Evolutionary conservation across 2,797 vertebrate species (phyloP).

Genomic region (Sylvia borin): DNA sequence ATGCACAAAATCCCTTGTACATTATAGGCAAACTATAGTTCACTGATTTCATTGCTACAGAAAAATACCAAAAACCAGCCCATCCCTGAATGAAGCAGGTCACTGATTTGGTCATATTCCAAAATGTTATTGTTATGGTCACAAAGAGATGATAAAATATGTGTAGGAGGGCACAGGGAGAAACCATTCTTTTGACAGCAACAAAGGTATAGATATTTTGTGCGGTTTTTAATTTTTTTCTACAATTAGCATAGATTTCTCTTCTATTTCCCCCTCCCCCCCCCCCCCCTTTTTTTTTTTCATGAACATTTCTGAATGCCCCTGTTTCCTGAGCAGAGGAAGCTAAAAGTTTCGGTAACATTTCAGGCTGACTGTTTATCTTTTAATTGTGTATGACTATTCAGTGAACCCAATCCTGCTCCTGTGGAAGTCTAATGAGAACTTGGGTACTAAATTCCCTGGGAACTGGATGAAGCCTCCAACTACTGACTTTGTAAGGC

Average conservation of each 20-base stretch:
- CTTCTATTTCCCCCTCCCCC: accelerated
- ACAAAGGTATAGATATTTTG: not conserved
- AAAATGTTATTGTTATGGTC: not conserved
- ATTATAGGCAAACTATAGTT: not conserved
- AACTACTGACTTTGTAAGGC: conserved; percentile 52
- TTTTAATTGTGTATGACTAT: conserved; percentile 47
- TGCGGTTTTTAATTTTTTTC: not conserved
- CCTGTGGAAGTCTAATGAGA: conserved; percentile 49
- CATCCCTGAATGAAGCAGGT: not conserved
- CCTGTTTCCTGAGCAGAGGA: not conserved
- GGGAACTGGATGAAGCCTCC: conserved; percentile 40
- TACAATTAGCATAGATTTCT: not conserved
- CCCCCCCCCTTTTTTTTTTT: not conserved
- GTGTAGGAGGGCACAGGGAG: not conserved
- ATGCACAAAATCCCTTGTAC: not conserved
- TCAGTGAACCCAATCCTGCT: conserved; percentile 54
- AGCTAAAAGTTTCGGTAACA: conserved; percentile 20
- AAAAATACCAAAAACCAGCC: not conserved
- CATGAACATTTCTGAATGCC: not conserved
- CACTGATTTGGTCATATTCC: not conserved
- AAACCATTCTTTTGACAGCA: not conserved
- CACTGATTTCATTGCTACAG: not conserved
- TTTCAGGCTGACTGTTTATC: conserved; percentile 43
- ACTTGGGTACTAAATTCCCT: conserved; percentile 31
- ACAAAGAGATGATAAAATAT: not conserved